A percentile compares a stretch with the other conserved stretches of the same genome.
phyloP scores from a whole-genome alignment of 2,888 invertebrate species.

The Watsonalla binaria region DNA sequence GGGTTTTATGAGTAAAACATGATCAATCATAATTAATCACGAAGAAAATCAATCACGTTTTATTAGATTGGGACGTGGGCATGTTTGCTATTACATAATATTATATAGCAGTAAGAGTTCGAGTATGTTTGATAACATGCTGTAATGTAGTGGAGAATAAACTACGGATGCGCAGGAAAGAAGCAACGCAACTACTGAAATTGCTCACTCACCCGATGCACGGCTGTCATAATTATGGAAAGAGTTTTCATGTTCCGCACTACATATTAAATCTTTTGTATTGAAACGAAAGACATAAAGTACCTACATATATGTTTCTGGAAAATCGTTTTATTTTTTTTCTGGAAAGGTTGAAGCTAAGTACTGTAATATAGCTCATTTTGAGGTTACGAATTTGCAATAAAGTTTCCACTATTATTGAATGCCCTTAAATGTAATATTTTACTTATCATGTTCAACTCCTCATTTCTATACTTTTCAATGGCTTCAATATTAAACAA shows the following conservation, averaged over 20 bases:
- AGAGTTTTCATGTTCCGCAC: slow-evolving; percentile 4
- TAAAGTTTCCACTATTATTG: too few relatives aligned
- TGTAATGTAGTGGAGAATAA: slow-evolving; percentile 21
- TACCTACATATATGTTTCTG: too few relatives aligned
- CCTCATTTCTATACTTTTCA: too few relatives aligned
- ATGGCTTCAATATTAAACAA: too few relatives aligned
- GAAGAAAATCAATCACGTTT: slow-evolving; percentile 1
- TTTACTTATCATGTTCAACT: too few relatives aligned
- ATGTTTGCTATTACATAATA: neutral
- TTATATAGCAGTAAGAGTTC: slow-evolving; percentile 2
- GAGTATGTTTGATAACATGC: slow-evolving; percentile 25
- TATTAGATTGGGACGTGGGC: neutral
- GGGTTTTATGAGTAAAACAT: neutral
- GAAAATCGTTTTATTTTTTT: too few relatives aligned
- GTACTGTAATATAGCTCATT: too few relatives aligned
- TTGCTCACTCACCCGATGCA: slow-evolving; percentile 27
- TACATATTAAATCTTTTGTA: slow-evolving; percentile 7
- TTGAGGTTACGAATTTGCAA: too few relatives aligned
- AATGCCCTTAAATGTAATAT: too few relatives aligned
- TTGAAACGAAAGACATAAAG: too few relatives aligned
- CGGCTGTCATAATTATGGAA: slow-evolving; percentile 26
- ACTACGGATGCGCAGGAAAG: slow-evolving; percentile 30
- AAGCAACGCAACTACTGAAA: slow-evolving; percentile 27
- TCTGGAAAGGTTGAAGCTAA: too few relatives aligned
- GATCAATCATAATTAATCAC: neutral